phyloP scores from a whole-genome alignment of 2,888 invertebrate species.

The Euzophera pinguis region DNA sequence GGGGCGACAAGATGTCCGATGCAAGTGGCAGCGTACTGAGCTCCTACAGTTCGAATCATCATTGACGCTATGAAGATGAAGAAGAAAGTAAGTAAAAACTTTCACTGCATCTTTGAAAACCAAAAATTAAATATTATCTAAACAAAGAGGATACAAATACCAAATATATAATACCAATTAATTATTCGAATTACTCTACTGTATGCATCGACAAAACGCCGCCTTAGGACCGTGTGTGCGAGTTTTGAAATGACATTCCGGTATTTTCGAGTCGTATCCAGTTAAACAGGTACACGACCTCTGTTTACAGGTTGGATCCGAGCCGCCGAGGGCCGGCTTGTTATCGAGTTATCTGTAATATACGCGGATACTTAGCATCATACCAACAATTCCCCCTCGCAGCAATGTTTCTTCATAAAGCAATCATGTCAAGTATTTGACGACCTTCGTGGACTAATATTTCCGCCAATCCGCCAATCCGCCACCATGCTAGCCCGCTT shows the following conservation, averaged over 20 bases:
- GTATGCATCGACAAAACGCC: not conserved
- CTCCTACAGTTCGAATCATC: no score
- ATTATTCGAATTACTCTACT: not conserved
- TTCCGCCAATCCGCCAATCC: no score
- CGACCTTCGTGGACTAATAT: not conserved
- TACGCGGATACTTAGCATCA: conserved; percentile 34
- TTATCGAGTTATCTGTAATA: conserved; percentile 45
- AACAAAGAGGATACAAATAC: no score
- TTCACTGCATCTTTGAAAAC: no score
- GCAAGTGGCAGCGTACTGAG: no score
- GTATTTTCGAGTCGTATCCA: conserved; percentile 20
- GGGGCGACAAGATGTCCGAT: no score
- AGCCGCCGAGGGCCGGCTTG: conserved; percentile 29
- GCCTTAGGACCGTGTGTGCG: not conserved
- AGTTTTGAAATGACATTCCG: conserved; percentile 18
- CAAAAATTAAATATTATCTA: no score
- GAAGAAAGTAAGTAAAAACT: no score
- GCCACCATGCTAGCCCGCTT: no score
- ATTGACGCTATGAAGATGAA: no score
- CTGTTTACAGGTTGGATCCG: conserved; percentile 29
- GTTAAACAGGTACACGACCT: conserved; percentile 22
- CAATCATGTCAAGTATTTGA: not conserved
- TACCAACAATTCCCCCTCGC: conserved; percentile 1
- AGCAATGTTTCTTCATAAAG: conserved; percentile 3
- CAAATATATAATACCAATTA: not conserved